Conservation (phyloP, 2,113 vertebrate species). For the Phylloscopus whistleri region DNA sequence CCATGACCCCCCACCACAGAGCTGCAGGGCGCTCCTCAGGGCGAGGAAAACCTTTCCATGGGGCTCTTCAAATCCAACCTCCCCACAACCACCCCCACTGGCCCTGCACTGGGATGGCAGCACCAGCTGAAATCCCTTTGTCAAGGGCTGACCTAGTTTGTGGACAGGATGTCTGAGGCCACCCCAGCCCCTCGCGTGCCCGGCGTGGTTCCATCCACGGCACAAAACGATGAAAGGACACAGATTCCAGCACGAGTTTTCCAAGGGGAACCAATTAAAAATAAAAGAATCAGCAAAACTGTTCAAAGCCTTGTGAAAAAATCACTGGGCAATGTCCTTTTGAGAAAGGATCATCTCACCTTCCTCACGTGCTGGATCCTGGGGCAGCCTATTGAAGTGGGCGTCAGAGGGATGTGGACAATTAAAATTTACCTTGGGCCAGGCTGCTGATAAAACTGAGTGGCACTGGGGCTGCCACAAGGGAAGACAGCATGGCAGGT, state of each 20-base stretch:
- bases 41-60: background rate
- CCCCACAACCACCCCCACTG: background rate
- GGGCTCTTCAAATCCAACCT: background rate
- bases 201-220: background rate
- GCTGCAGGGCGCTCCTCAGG: background rate
- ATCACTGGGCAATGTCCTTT: conserved; percentile 41
- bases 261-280: conserved; percentile 70
- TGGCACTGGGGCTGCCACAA: background rate
- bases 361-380: background rate
- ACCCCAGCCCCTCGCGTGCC: background rate
- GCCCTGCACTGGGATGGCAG: background rate
- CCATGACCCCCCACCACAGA: background rate
- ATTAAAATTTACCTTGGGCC: conserved; percentile 14
- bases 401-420: background rate
- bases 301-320: conserved; percentile 55
- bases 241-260: conserved; percentile 21
- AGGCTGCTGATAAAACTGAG: background rate
- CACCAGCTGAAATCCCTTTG: background rate
- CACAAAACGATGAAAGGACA: conserved; percentile 47
- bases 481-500: background rate
- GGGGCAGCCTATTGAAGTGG: conserved; percentile 5
- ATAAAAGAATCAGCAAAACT: conserved; percentile 53
- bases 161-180: background rate
- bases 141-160: background rate
- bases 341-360: conserved; percentile 34